phyloP scores from a whole-genome alignment of 2,888 invertebrate genomes.

The Drosophila ustulata region DNA sequence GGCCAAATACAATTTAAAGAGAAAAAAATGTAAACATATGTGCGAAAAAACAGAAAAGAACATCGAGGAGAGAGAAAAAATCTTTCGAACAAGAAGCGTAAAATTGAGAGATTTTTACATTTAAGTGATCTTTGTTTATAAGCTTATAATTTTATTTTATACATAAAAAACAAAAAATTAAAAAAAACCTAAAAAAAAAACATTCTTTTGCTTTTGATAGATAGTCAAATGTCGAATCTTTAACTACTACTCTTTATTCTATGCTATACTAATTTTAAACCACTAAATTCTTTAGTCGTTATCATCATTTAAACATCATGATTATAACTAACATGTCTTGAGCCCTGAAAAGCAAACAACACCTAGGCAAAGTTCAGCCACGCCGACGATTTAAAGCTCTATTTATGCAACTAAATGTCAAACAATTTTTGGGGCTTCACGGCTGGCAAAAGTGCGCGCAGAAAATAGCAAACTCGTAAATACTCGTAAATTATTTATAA shows the following conservation, averaged over 20 bases:
- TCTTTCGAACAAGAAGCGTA: constrained; percentile 69
- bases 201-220: background rate
- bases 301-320: background rate
- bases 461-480: constrained; percentile 53
- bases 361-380: constrained; percentile 26
- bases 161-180: constrained; percentile 73
- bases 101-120: constrained; percentile 83
- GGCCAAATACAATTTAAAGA: constrained; percentile 19
- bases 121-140: constrained; percentile 84
- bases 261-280: background rate
- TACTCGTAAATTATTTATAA: constrained; percentile 72
- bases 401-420: constrained; percentile 52
- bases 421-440: constrained; percentile 42
- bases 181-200: constrained; percentile 61
- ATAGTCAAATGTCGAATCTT: background rate
- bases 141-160: constrained; percentile 84
- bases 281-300: constrained; percentile 1
- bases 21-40: constrained; percentile 42
- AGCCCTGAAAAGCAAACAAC: constrained; percentile 18
- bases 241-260: constrained; percentile 5
- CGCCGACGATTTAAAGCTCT: constrained; percentile 45
- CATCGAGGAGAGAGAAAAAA: constrained; percentile 70
- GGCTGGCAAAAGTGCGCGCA: constrained; percentile 39
- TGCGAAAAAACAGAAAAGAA: constrained; percentile 61
- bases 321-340: background rate